Conservation (phyloP, 2,113 vertebrate species). For the Anolis sagrei region DNA sequence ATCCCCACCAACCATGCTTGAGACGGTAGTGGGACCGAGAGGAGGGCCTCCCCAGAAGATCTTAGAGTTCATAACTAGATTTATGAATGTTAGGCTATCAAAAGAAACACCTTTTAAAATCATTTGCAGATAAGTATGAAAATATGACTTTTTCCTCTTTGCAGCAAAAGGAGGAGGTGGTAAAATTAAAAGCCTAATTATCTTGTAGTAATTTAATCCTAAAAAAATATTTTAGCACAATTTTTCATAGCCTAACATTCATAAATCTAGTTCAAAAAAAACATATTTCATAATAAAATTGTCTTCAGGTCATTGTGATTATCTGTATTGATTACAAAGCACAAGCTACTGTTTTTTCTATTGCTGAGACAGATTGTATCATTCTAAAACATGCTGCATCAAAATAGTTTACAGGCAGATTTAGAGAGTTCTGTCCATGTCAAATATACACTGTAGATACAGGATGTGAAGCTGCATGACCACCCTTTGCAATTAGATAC, state of each 20-base stretch:
- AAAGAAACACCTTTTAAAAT: no score
- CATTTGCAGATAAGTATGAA: neutral
- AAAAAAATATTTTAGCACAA: no score
- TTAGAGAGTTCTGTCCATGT: neutral
- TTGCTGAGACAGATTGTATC: neutral
- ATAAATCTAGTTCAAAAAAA: no score
- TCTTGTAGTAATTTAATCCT: no score
- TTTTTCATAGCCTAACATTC: no score
- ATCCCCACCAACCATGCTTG: no score
- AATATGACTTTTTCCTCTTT: neutral
- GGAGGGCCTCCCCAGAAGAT: no score
- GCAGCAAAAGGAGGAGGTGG: no score
- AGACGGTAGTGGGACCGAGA: no score
- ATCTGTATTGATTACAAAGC: slow-evolving; percentile 11
- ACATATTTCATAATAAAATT: neutral
- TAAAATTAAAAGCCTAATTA: no score
- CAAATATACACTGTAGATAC: slow-evolving; percentile 6
- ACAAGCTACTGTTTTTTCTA: neutral
- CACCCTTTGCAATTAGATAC: neutral
- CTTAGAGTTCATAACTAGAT: no score
- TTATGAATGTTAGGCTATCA: no score
- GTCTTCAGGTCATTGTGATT: neutral
- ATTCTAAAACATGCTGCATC: slow-evolving; percentile 13
- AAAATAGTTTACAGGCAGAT: neutral
- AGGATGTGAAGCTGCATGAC: neutral